Conservation (phyloP, 2,888 invertebrate species). For the Polyploca ridens region DNA sequence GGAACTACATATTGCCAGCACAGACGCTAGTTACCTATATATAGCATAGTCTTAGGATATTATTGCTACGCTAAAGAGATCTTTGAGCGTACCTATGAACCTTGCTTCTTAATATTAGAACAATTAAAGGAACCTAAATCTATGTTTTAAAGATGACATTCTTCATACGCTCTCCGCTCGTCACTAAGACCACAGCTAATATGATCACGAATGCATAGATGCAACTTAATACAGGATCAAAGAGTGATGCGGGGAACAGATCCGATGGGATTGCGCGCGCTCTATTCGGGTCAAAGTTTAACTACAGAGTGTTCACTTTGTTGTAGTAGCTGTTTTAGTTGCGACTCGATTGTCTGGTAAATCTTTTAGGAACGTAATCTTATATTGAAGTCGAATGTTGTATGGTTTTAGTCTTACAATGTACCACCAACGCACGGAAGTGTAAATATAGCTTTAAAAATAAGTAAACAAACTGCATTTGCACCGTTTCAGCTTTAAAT, state of each 20-base stretch:
- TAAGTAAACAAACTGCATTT: background rate
- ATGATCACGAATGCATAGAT: slow-evolving; percentile 35
- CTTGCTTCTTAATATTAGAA: too few species aligned
- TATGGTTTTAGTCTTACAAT: background rate
- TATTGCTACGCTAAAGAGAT: too few species aligned
- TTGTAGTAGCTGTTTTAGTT: background rate
- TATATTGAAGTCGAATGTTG: background rate
- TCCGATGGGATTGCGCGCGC: slow-evolving; percentile 26
- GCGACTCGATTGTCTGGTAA: background rate
- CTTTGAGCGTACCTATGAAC: too few species aligned
- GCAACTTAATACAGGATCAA: slow-evolving; percentile 38
- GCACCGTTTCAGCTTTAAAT: background rate
- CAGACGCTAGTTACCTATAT: too few species aligned
- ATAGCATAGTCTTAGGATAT: too few species aligned
- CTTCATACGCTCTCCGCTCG: slow-evolving; percentile 23
- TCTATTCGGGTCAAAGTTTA: slow-evolving; percentile 47
- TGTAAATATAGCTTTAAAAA: background rate
- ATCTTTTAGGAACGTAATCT: background rate
- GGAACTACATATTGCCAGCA: too few species aligned
- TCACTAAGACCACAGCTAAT: slow-evolving; percentile 15
- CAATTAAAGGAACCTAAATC: too few species aligned
- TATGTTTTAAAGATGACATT: too few species aligned
- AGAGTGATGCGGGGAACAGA: slow-evolving; percentile 42
- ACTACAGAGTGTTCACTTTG: background rate
- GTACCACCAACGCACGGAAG: too few species aligned